Evolutionary conservation across 1,140 invertebrate species (phyloP), one percentile per base, ranked within the genome.

Genomic region (Vanessa atalanta): DNA sequence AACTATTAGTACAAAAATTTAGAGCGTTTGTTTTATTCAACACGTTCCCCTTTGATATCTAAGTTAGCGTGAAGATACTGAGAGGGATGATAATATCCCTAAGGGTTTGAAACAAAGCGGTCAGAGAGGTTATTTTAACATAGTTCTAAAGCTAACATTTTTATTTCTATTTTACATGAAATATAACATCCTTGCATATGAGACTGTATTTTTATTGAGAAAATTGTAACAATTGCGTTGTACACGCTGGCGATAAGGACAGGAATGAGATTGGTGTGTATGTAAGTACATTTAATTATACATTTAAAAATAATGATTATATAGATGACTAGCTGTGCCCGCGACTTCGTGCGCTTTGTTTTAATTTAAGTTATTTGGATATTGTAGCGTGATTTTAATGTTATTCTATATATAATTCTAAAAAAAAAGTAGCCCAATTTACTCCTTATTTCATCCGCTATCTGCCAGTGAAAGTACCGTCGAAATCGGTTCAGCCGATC

Each of bases 21-120:
- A 57, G 9, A 57, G 3, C 8, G 20, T 23, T 16, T 43, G 37
- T 43, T 57, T 20, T 57, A 57, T 57, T 57, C 53, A 23, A 23
- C 53, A 57, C n/a, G 16, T 2, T 55, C 8, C 16, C 53, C 53
- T 57, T 57, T 57, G 53, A 26, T 57, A 57, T 57, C 20, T 16
- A 57, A 57, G 23, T 55, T 55, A 55, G 53, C 53, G 50, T 57
- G 23, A 57, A 57, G 53, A 57, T 57, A 23, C 16, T 23, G 12
- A 57, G 23, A 57, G 53, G 53, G 15, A 57, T 16, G 51, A 53
- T 23, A 23, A 57, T n/a, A 57, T 57, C 53, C 53, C 53, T 9
- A 57, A 57, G 20, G 53, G 53, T 23, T 57, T 23, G 53, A 57
- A 13, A 16, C n/a, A 15, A 57, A 12, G 11, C 16, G 53, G 53